Evolutionary conservation across 2,113 vertebrate species (phyloP).

Genomic region (Halcyon senegalensis): DNA sequence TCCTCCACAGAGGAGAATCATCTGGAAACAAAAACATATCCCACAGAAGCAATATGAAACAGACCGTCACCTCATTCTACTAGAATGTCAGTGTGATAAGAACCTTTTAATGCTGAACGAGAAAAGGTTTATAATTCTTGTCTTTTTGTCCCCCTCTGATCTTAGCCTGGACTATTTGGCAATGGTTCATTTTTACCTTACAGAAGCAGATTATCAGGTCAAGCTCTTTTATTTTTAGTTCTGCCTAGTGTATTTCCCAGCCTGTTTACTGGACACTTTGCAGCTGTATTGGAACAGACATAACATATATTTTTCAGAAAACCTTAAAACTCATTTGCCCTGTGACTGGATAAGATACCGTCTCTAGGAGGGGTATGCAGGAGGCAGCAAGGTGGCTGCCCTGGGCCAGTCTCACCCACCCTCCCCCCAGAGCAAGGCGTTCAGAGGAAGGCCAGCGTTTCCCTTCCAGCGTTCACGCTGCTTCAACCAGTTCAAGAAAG

Average conservation of each 20-base stretch:
- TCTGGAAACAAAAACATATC: slow-evolving; percentile 67
- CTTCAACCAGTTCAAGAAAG: background rate
- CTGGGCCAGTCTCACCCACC: background rate
- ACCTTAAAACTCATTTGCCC: background rate
- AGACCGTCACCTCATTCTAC: background rate
- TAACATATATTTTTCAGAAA: background rate
- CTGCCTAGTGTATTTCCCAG: background rate
- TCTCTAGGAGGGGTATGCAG: background rate
- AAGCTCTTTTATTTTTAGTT: background rate
- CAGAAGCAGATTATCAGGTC: background rate
- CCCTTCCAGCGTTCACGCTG: background rate
- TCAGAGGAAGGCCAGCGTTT: background rate
- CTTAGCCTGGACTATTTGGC: background rate
- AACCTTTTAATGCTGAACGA: background rate
- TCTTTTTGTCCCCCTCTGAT: background rate
- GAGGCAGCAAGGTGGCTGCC: background rate
- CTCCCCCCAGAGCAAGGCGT: background rate
- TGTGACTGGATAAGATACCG: background rate
- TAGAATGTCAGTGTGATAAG: background rate
- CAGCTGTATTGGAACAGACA: background rate
- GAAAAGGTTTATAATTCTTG: background rate
- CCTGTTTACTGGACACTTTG: background rate
- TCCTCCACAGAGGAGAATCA: slow-evolving; percentile 94
- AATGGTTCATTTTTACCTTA: background rate
- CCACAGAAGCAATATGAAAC: background rate